These are phyloP conservation scores for Nomada hirtipes DNA, from an alignment of 2,888 invertebrate genomes.

Conservation along the genomic window DNA sequence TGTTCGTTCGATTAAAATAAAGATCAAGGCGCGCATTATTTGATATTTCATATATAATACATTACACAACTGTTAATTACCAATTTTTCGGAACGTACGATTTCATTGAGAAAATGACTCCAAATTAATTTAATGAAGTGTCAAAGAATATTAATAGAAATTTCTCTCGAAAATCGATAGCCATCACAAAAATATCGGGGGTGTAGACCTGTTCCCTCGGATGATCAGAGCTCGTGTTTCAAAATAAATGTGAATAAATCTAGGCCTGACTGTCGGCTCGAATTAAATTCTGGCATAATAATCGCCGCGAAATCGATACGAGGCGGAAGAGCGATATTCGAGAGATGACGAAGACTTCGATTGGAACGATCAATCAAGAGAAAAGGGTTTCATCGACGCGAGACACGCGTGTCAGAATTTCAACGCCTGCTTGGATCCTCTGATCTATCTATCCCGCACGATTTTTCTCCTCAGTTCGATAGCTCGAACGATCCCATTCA, in stretches of 20 bases:
- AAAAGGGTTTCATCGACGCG: slow-evolving; percentile 16
- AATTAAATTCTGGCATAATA: slow-evolving; percentile 71
- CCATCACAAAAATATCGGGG: neutral
- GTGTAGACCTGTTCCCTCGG: slow-evolving; percentile 10
- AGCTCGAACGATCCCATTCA: slow-evolving; percentile 1
- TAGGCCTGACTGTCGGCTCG: slow-evolving; percentile 69
- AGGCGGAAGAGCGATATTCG: slow-evolving; percentile 46
- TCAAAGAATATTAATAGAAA: too few relatives aligned
- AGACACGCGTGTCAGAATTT: slow-evolving; percentile 56
- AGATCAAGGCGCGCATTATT: neutral
- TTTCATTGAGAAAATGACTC: too few relatives aligned
- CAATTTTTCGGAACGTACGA: too few relatives aligned
- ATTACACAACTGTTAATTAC: too few relatives aligned
- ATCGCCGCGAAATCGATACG: slow-evolving; percentile 75
- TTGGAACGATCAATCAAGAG: neutral
- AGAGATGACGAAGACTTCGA: slow-evolving; percentile 24
- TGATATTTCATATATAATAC: too few relatives aligned
- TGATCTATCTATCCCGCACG: neutral
- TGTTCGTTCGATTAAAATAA: neutral
- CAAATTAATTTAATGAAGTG: too few relatives aligned
- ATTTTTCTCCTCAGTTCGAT: neutral
- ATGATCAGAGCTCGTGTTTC: slow-evolving; percentile 70
- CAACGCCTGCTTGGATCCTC: slow-evolving; percentile 47
- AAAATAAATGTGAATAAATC: slow-evolving; percentile 78
- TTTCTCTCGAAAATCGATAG: too few relatives aligned